These are phyloP conservation scores for Mylabris phalerata DNA, from an alignment of 1,140 invertebrate genomes.

Conservation along the genomic window DNA sequence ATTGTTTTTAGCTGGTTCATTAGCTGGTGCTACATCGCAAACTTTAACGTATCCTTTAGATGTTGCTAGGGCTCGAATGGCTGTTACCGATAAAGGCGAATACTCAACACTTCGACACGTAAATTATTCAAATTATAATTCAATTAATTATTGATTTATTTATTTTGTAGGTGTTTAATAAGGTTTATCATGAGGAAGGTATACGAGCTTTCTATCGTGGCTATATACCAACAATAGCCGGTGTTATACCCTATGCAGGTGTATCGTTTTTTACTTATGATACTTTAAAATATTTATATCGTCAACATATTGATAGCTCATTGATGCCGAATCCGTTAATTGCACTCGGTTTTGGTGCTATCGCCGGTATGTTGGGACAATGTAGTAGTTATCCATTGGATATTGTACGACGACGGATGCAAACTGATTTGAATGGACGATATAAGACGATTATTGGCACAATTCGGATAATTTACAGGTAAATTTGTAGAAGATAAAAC, in stretches of 20 bases:
- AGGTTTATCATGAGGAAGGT: constrained; percentile 78
- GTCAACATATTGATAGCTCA: constrained; percentile 35
- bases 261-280: constrained; percentile 97
- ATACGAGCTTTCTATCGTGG: constrained; percentile 75
- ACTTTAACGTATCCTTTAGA: constrained; percentile 93
- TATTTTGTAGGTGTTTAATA: constrained; percentile 65
- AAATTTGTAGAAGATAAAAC: neutral
- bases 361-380: constrained; percentile 91
- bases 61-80: constrained; percentile 94
- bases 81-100: constrained; percentile 77
- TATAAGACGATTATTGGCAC: constrained; percentile 57
- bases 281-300: constrained; percentile 76
- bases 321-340: constrained; percentile 50
- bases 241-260: constrained; percentile 95
- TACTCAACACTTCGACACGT: constrained; percentile 52
- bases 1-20: constrained; percentile 81
- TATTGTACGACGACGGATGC: constrained; percentile 82
- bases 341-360: constrained; percentile 77
- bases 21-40: constrained; percentile 92
- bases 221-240: constrained; percentile 83
- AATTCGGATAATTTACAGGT: constrained; percentile 36
- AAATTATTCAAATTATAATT: neutral
- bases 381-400: constrained; percentile 92
- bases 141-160: neutral
- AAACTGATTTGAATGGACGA: constrained; percentile 59